Evolutionary conservation across 2,797 vertebrate genomes (phyloP).

Genomic region (Scolopax bukidnonensis): DNA sequence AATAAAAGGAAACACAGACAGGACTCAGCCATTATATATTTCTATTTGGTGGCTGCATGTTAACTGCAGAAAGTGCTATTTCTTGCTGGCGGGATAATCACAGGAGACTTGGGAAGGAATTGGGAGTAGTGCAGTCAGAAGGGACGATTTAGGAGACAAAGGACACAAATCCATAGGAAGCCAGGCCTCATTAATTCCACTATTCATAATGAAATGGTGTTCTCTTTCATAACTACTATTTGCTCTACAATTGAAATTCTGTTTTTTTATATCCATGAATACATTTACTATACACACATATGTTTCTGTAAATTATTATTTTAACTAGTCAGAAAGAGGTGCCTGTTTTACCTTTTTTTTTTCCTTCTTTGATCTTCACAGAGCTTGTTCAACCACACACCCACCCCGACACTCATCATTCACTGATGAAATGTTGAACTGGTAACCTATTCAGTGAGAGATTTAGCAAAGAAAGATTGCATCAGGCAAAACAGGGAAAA

Average conservation of each 20-base stretch:
- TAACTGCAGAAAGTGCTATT: background rate
- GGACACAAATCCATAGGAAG: background rate
- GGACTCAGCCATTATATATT: background rate
- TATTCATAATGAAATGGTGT: accelerated
- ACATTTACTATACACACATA: background rate
- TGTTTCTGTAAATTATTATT: no score
- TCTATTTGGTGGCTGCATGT: background rate
- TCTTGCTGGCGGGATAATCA: background rate
- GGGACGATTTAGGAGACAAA: background rate
- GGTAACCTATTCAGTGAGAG: background rate
- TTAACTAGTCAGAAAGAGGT: background rate
- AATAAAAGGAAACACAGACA: background rate
- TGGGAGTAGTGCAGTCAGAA: background rate
- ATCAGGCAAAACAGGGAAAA: background rate
- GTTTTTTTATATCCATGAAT: background rate
- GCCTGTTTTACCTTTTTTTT: background rate
- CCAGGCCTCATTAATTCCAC: background rate
- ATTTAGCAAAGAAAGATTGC: background rate
- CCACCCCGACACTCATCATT: background rate
- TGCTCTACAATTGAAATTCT: background rate
- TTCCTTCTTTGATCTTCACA: background rate
- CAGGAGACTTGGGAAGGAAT: background rate
- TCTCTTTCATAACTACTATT: background rate
- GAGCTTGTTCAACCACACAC: background rate
- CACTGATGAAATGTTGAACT: background rate